These are phyloP conservation scores for Habrosyne pyritoides DNA, from an alignment of 2,888 invertebrate species.

Conservation along the genomic window DNA sequence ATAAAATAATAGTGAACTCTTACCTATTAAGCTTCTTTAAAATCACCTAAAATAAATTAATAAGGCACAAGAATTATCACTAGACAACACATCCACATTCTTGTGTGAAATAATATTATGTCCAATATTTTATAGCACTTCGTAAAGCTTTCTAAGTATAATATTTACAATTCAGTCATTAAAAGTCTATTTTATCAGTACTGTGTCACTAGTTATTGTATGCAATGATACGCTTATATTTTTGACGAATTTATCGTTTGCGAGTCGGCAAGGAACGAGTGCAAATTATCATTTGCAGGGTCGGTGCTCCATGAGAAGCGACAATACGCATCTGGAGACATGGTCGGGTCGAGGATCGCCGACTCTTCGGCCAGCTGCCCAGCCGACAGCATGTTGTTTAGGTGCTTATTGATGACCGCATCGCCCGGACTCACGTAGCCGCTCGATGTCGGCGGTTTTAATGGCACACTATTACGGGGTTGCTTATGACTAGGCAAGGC, in stretches of 20 bases:
- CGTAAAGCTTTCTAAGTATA: constrained; percentile 63
- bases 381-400: constrained; percentile 67
- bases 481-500: constrained; percentile 72
- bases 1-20: constrained; percentile 38
- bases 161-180: constrained; percentile 72
- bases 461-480: constrained; percentile 57
- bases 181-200: constrained; percentile 59
- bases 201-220: constrained; percentile 51
- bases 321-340: constrained; percentile 80
- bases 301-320: constrained; percentile 80
- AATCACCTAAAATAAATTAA: constrained; percentile 82
- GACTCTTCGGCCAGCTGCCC: constrained; percentile 67
- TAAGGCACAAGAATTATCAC: constrained; percentile 83
- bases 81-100: constrained; percentile 72
- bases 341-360: constrained; percentile 72
- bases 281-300: constrained; percentile 74
- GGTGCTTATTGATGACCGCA: constrained; percentile 73
- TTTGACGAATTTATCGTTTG: constrained; percentile 61
- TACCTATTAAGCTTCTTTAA: constrained; percentile 74
- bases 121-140: constrained; percentile 67
- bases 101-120: constrained; percentile 65
- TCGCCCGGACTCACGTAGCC: constrained; percentile 74
- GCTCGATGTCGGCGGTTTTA: constrained; percentile 58
- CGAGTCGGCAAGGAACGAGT: constrained; percentile 69
- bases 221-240: constrained; percentile 57